Conservation (phyloP, 2,888 invertebrate species). For the Steinernema hermaphroditum region DNA sequence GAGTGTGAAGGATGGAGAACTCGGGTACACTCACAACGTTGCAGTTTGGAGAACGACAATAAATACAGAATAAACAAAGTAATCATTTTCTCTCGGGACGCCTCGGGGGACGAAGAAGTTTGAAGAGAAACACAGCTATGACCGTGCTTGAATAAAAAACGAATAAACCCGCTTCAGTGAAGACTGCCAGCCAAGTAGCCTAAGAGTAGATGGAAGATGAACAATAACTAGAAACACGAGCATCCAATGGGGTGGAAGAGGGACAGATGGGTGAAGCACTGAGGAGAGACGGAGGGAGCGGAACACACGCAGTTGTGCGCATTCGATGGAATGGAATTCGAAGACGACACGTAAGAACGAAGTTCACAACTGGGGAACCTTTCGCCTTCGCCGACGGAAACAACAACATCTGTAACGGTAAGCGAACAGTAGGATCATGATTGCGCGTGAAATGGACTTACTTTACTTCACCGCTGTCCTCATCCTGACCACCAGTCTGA, state of each 20-base stretch:
- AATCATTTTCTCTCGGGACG: neutral
- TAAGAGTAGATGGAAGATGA: conserved; percentile 2
- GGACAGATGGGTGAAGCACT: conserved; percentile 1
- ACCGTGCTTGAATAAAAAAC: conserved; percentile 29
- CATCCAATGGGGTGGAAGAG: neutral
- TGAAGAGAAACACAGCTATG: neutral
- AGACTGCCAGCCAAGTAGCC: conserved; percentile 31
- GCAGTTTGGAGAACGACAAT: no score
- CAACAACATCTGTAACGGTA: conserved; percentile 60
- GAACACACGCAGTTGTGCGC: neutral
- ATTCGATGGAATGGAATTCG: neutral
- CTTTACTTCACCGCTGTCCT: conserved; percentile 58
- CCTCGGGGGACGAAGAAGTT: neutral
- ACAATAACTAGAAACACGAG: neutral
- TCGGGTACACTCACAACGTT: no score
- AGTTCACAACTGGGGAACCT: conserved; percentile 50
- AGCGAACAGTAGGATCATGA: neutral
- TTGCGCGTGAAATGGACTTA: conserved; percentile 35
- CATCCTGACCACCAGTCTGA: conserved; percentile 44
- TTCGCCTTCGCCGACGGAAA: conserved; percentile 63
- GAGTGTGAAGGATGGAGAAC: no score
- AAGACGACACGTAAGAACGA: neutral
- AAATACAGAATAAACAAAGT: no score
- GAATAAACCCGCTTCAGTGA: conserved; percentile 31
- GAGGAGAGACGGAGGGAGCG: conserved; percentile 11